Base-by-base conservation (phyloP, 2,888 invertebrate species). In the Callyntrura guangdongensis region DNA sequence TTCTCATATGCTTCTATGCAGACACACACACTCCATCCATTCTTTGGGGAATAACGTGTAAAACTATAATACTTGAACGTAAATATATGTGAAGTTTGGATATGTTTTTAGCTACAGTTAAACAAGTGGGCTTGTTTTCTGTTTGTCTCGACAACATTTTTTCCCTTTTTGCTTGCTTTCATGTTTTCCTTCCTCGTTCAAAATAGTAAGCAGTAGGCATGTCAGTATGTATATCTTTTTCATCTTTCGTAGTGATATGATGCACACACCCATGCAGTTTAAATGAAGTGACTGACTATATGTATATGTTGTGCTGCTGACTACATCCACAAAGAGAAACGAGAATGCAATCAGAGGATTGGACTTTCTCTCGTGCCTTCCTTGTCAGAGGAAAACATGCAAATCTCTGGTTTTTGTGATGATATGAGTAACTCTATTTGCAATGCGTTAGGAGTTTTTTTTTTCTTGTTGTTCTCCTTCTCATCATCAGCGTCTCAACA, bases 341-440 rank as follows among this genome's bases (percentile, higher is more conserved):
- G 88, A 82, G 72, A 82, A 74, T 82, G 88, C 82, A 88, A 88
- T 88, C 88, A 88, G 88, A 82, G 82, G 82, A 88, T 88, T 88
- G 88, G 82, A 88, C 88, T 88, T 88, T 88, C 88, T 87, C 87
- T 79, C 81, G 59, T 22, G 61, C 36, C 36, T 36, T 87, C 12
- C 61, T 22, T 9, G 27, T n/a, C 9, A 27, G 67, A 82, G 87
- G 61, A 88, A 81, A 88, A 88, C 88, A 88, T 88, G 88, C 88
- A 88, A 88, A 88, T 88, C 88, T 88, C 88, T 72, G 82, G 81
- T 82, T 88, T 84, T 25, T 69, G 14, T 84, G 49, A 84, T 69
- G 53, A 6, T 53, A 69, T 11, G 6, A 27, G 53, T 20, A 47
- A 56, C 56, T 64, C 45, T 20, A 1, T 22, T 14, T 59, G 20